Base-by-base conservation (phyloP, 2,797 vertebrate species). In the Diglossa cyanea region DNA sequence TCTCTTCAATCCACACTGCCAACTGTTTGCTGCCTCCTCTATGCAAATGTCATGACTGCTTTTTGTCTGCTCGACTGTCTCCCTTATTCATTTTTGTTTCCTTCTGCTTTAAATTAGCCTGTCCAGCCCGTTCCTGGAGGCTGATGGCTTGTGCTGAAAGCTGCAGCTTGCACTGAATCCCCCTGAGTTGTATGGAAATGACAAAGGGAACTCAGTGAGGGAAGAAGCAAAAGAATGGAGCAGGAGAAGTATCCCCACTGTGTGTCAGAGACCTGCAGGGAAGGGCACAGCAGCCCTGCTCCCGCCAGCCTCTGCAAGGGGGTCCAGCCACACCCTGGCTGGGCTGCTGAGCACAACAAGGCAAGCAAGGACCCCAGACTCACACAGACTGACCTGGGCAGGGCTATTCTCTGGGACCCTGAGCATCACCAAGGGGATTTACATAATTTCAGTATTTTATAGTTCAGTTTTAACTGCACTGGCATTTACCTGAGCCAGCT, bases 1-100 rank as follows among this genome's bases (percentile, higher is more conserved):
- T 99, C 97, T 99, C 98, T 98, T 98, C 96, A 98, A 97, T 94
- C 96, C 94, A 97, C 92, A 95, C 93, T 95, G 96, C 90, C 96
- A 96, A 96, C 91, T 95, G 95, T 87, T 97, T 95, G 97, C 98
- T 98, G 97, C 97, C 97, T 98, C 94, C 92, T 95, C 91, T 90
- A 86, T 24, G 89, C 86, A 90, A 95, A 84, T 67, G 94, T 70
- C 92, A 85, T 1, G 23, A 39, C 81, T 94, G 94, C 67, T 91
- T 90, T 95, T 60, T 79, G 73, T 71, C 90, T 90, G 72, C 79
- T 91, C 1, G 10, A 68, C 82, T 88, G 42, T 75, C 62, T 93
- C 55, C 12, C 68, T 90, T 62, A 78, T 20, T 77, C 54, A 72
- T 26, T 93, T 96, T 71, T 74, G 75, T 62, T 94, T 83, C 87